Evolutionary conservation across 2,888 invertebrate species (phyloP), one percentile per base, ranked within the genome.

Genomic region (Ferrisia virgata): DNA sequence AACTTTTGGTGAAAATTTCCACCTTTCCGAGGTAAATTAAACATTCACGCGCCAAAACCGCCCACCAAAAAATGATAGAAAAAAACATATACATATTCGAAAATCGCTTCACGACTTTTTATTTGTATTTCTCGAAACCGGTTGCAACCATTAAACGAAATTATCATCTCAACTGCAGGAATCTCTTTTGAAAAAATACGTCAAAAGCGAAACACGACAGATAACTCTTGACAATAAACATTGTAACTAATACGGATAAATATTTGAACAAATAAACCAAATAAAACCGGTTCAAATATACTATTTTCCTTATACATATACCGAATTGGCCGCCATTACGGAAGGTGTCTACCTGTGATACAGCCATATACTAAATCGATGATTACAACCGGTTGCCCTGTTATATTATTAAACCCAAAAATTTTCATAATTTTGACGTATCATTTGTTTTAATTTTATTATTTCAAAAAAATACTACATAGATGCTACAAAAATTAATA

Each of bases 221-320:
- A 76, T 76, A 76, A 36, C 36, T 36, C 72, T 64, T 28, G 64
- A 76, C 72, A 76, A 36, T 76, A 76, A 76, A 76, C 72, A 36
- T 76, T 76, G 72, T 36, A 76, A 76, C 72, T 76, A 36, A 76
- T 76, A 76, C 72, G 72, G 72, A 76, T 76, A 76, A 76, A 76
- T 76, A 76, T 76, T 76, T 76, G 36, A 36, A 76, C 36, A 76
- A 76, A 36, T 76, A 76, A 76, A 76, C 72, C 33, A 76, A 76
- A 36, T 76, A 36, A 22, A 76, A 25, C 72, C 18, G 72, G 25
- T 76, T 28, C 25, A 76, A 76, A 76, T 76, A 28, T 18, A 76
- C 72, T 76, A 36, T 76, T 76, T 9, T 18, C 36, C 33, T n/a
- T n/a, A n/a, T n/a, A n/a, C n/a, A n/a, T 76, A 36, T 36, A 76